These are phyloP conservation scores for Himantopus leucocephalus DNA, from an alignment of 2,113 vertebrate species.

Conservation along the genomic window DNA sequence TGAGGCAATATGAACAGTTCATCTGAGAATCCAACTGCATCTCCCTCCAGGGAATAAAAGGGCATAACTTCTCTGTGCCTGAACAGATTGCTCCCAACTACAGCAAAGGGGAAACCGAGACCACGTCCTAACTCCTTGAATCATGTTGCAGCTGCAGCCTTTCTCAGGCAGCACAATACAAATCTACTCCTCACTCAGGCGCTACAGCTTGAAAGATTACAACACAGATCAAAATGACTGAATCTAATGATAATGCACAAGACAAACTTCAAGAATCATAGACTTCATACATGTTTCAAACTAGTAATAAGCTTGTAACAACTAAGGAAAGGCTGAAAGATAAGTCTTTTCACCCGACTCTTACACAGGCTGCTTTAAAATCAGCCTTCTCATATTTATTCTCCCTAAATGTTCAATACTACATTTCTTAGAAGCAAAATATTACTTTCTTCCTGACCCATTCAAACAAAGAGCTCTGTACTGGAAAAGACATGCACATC, in stretches of 20 bases:
- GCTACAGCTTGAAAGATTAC: not conserved
- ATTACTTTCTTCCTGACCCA: not conserved
- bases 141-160: not conserved
- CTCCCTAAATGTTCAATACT: not conserved
- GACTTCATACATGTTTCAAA: not conserved
- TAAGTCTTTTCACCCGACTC: not conserved
- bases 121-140: not conserved
- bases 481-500: not conserved
- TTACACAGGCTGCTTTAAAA: not conserved
- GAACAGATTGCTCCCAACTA: not conserved
- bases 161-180: not conserved
- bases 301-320: not conserved
- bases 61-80: not conserved
- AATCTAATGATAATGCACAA: not conserved
- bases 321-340: not conserved
- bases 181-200: not conserved
- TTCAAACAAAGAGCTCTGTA: not conserved
- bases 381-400: not conserved
- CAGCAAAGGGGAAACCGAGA: not conserved
- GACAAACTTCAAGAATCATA: not conserved
- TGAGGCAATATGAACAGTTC: rapidly evolving
- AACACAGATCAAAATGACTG: not conserved
- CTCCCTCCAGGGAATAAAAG: not conserved
- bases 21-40: not conserved
- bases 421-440: not conserved